These are phyloP conservation scores for Arctia plantaginis DNA, from an alignment of 2,888 invertebrate species.

Conservation along the genomic window DNA sequence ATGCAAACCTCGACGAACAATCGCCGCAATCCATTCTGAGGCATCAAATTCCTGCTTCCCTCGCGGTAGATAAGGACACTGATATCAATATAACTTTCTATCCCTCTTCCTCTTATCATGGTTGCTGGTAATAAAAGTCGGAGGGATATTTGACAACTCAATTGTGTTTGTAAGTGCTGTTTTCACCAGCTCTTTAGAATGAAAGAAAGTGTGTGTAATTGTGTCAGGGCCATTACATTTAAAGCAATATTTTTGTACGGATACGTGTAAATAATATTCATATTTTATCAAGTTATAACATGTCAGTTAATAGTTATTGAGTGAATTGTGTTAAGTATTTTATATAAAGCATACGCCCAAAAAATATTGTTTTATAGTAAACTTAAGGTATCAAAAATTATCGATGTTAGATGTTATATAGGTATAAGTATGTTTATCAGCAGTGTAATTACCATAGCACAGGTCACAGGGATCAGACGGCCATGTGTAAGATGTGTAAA, in stretches of 20 bases:
- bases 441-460: too few species aligned
- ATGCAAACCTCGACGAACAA: conserved; percentile 12
- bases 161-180: conserved; percentile 48
- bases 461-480: too few species aligned
- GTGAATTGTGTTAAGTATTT: too few species aligned
- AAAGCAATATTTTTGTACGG: neutral
- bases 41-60: conserved; percentile 43
- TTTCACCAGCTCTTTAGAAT: conserved; percentile 24
- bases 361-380: too few species aligned
- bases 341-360: too few species aligned
- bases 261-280: neutral
- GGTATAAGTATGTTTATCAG: too few species aligned
- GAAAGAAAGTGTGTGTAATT: conserved; percentile 24
- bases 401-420: too few species aligned
- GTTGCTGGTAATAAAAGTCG: conserved; percentile 51
- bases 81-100: conserved; percentile 2
- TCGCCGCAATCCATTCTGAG: conserved; percentile 45
- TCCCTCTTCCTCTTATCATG: conserved; percentile 28
- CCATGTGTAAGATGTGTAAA: too few species aligned
- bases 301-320: too few species aligned
- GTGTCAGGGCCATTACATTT: neutral
- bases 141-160: conserved; percentile 53
- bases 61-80: conserved; percentile 24
- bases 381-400: too few species aligned
- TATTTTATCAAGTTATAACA: too few species aligned